Evolutionary conservation across 2,888 invertebrate species (phyloP).

Genomic region (Mesorhabditis spiculigera): DNA sequence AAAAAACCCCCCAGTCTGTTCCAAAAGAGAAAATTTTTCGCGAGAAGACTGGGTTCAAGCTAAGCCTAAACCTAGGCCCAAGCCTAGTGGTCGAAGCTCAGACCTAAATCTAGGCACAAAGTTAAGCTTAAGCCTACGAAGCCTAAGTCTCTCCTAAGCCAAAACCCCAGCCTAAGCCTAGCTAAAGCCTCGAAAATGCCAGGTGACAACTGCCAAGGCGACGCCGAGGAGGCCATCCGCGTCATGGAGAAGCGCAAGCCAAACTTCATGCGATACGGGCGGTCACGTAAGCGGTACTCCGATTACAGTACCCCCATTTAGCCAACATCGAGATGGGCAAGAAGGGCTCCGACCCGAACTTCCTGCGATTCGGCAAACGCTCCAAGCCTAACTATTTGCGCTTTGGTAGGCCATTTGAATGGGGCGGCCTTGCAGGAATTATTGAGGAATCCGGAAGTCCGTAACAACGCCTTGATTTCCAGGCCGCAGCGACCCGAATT

Average conservation of each 20-base stretch:
- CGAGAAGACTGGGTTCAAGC: too few relatives aligned
- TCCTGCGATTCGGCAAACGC: conserved; percentile 41
- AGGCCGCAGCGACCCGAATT: conserved; percentile 48
- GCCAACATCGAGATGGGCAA: conserved; percentile 44
- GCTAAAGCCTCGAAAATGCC: conserved; percentile 10
- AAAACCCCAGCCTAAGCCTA: too few relatives aligned
- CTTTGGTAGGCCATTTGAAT: neutral
- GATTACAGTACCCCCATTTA: conserved; percentile 12
- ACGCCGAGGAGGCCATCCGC: conserved; percentile 40
- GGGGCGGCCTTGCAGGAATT: too few relatives aligned
- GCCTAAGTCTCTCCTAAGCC: too few relatives aligned
- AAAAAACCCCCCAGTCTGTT: too few relatives aligned
- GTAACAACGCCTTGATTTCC: neutral
- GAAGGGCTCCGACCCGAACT: conserved; percentile 49
- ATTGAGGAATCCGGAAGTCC: too few relatives aligned
- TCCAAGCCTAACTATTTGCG: conserved; percentile 4
- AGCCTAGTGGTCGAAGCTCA: too few relatives aligned
- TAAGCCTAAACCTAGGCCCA: too few relatives aligned
- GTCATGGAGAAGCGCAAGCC: conserved; percentile 55
- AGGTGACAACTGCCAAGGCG: conserved; percentile 49
- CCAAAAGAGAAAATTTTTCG: too few relatives aligned
- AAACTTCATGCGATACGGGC: conserved; percentile 55
- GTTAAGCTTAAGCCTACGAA: too few relatives aligned
- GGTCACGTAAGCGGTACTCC: conserved; percentile 31
- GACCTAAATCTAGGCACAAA: too few relatives aligned